phyloP scores from a whole-genome alignment of 2,113 vertebrate genomes.

The Alectura lathami region DNA sequence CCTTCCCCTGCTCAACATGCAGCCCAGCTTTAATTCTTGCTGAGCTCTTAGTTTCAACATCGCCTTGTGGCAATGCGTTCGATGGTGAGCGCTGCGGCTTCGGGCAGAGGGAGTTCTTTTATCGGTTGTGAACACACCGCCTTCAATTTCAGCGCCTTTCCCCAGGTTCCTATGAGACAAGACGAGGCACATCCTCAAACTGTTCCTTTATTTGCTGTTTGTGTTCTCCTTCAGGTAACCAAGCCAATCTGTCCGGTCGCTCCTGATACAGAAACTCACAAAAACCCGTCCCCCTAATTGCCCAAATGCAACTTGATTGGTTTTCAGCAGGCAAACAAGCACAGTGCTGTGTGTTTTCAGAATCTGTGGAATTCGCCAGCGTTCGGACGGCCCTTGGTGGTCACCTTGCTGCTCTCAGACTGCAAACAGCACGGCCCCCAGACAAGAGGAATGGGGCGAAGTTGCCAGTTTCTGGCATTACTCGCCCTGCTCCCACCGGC shows the following conservation, averaged over 20 bases:
- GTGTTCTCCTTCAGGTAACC: conserved; percentile 52
- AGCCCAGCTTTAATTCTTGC: conserved; percentile 33
- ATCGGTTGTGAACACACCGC: conserved; percentile 43
- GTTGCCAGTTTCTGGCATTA: not conserved
- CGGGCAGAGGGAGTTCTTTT: conserved; percentile 39
- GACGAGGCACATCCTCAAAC: conserved; percentile 45
- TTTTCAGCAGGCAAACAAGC: not conserved
- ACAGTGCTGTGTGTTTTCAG: not conserved
- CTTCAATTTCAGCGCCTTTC: conserved; percentile 54
- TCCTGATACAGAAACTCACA: conserved; percentile 34
- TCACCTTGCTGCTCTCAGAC: not conserved
- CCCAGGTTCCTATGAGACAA: conserved; percentile 13
- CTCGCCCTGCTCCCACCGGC: not conserved
- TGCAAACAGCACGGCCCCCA: not conserved
- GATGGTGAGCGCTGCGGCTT: conserved; percentile 14
- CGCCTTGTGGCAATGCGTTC: not conserved
- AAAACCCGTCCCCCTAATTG: not conserved
- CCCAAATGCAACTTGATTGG: not conserved
- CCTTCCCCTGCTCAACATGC: conserved; percentile 4
- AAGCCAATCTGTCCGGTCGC: conserved; percentile 31
- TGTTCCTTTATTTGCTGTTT: conserved; percentile 48
- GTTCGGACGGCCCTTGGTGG: not conserved
- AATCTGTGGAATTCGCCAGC: not conserved
- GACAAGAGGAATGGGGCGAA: not conserved
- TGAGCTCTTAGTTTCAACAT: conserved; percentile 56